Evolutionary conservation across 2,888 invertebrate genomes (phyloP).

Genomic region (Drosophila buzzatii): DNA sequence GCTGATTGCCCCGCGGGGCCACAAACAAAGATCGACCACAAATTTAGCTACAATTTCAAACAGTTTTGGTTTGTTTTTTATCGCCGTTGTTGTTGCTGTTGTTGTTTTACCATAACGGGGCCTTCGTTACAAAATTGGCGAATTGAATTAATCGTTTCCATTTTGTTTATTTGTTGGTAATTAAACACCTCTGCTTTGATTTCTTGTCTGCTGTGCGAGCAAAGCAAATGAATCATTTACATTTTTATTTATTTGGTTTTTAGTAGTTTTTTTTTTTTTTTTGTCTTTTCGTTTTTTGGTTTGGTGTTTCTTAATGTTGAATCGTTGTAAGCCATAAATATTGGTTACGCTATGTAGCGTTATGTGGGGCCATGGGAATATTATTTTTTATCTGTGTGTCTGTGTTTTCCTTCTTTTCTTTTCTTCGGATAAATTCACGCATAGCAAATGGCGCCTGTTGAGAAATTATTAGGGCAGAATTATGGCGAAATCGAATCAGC

Average conservation of each 20-base stretch:
- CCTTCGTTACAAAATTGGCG: slow-evolving; percentile 76
- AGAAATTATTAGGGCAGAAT: slow-evolving; percentile 76
- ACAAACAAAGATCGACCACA: slow-evolving; percentile 64
- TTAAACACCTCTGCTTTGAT: slow-evolving; percentile 82
- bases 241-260: slow-evolving; percentile 49
- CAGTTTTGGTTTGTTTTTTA: slow-evolving; percentile 45
- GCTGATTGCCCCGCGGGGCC: slow-evolving; percentile 60
- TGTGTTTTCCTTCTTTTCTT: slow-evolving; percentile 1
- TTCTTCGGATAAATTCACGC: slow-evolving; percentile 37
- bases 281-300: slow-evolving; percentile 8
- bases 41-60: slow-evolving; percentile 79
- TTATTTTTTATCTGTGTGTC: slow-evolving; percentile 22
- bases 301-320: slow-evolving; percentile 69
- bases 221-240: slow-evolving; percentile 78
- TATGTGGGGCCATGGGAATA: slow-evolving; percentile 74
- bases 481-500: slow-evolving; percentile 71
- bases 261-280: slow-evolving; percentile 15
- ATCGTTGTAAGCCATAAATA: slow-evolving; percentile 79
- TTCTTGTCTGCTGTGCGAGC: slow-evolving; percentile 69
- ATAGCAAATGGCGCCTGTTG: slow-evolving; percentile 73
- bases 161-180: slow-evolving; percentile 83
- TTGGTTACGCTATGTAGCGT: slow-evolving; percentile 63
- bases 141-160: slow-evolving; percentile 81
- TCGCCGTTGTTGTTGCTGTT: slow-evolving; percentile 10
- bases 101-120: slow-evolving; percentile 69